Evolutionary conservation across 2,888 invertebrate genomes (phyloP).

Genomic region (Chouioia cunea): DNA sequence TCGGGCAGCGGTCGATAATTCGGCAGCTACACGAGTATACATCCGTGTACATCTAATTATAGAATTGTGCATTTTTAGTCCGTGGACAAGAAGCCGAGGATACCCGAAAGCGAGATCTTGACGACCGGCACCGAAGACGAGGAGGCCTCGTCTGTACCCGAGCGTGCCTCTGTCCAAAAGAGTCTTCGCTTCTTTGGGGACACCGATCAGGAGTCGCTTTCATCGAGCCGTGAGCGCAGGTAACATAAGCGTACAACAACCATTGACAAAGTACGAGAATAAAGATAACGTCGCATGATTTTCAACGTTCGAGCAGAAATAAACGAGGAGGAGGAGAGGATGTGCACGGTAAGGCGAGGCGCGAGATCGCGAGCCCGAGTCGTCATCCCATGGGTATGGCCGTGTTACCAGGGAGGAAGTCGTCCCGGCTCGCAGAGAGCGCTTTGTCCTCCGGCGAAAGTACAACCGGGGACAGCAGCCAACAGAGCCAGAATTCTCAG

Average conservation of each 20-base stretch:
- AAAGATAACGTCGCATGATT: too few species aligned
- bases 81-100: conserved; percentile 63
- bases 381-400: conserved; percentile 62
- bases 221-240: conserved; percentile 64
- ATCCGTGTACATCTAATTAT: conserved; percentile 8
- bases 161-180: conserved; percentile 70
- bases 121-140: conserved; percentile 75
- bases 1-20: not conserved
- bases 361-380: conserved; percentile 61
- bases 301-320: conserved; percentile 54
- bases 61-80: conserved; percentile 55
- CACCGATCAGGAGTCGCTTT: conserved; percentile 80
- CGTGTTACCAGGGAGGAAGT: conserved; percentile 60
- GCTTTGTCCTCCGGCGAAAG: conserved; percentile 67
- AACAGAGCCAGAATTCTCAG: conserved; percentile 72
- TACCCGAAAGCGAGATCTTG: conserved; percentile 65
- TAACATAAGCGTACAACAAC: conserved; percentile 45
- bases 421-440: conserved; percentile 63
- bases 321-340: conserved; percentile 64
- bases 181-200: conserved; percentile 88
- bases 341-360: conserved; percentile 60
- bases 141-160: conserved; percentile 63
- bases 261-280: too few species aligned
- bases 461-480: conserved; percentile 73
- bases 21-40: not conserved